Base-by-base conservation (phyloP, 2,113 vertebrate genomes). In the Genyomyrus donnyi region DNA sequence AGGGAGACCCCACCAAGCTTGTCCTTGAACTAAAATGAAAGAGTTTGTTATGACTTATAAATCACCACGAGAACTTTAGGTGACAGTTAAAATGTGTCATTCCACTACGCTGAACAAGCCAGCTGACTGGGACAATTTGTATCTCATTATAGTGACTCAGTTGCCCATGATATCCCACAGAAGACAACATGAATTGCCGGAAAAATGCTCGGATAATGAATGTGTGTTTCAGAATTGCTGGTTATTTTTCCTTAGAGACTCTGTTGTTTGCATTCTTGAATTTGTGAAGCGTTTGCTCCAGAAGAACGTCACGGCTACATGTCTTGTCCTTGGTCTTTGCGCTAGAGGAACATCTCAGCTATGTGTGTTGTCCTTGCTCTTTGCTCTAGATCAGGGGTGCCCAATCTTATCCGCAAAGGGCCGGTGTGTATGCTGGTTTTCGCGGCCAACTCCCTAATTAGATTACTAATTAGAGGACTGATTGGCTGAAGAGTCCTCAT, bases 301-400 rank as follows among this genome's bases (percentile, higher is more conserved):
- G 62, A 31, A 10, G n/a, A 66, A 66, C 9, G 5, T 66, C n/a
- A 10, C 5, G 24, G 19, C 13, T 56, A 9, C 13, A 17, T 90
- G 90, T 93, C 87, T 94, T 56, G 4, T 56, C 93, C 93, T 95
- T 90, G 96, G 92, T 93, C n/a, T 62, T 62, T 45, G 80, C 35
- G 4, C 80, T 84, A 46, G 80, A 39, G n/a, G n/a, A 70, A 84
- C 11, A 11, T 45, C 31, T 6, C 74, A 80, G 74, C 52, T 19
- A 19, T 53, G 15, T 53, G 15, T 53, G 15, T 53, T 53, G 52
- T 53, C 13, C 13, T 53, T 19, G 2, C 15, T 53, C 52, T 56
- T 56, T 56, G 52, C 52, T 56, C 19, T 21, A 56, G 45, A 48
- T 8, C 48, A 48, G 48, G 48, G 48, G 9, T 48, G 48, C 8